Evolutionary conservation across 2,113 vertebrate species (phyloP).

Genomic region (Plotosus lineatus): DNA sequence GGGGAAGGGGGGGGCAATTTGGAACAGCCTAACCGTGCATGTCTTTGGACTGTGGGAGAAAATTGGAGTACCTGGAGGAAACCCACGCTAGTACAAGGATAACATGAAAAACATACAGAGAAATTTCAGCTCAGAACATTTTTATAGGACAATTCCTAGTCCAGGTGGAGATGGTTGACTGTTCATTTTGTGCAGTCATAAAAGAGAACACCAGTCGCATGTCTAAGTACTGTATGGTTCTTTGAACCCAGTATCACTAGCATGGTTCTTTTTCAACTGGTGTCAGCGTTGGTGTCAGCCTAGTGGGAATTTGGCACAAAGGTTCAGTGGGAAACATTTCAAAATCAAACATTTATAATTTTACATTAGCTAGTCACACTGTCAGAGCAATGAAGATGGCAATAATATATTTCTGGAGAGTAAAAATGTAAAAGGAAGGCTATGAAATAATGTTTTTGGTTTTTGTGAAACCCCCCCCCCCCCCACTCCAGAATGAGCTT

Average conservation of each 20-base stretch:
- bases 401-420: background rate
- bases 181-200: background rate
- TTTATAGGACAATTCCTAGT: no score
- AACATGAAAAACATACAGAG: no score
- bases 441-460: background rate
- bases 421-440: background rate
- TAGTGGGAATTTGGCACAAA: no score
- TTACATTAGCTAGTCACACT: background rate
- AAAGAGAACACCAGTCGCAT: background rate
- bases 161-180: no score
- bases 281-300: background rate
- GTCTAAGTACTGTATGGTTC: background rate
- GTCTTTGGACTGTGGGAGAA: no score
- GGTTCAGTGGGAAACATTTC: no score
- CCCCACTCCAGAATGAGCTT: no score
- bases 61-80: no score
- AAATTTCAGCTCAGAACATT: no score
- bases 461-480: background rate
- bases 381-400: background rate
- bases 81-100: no score
- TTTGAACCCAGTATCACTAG: background rate
- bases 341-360: background rate
- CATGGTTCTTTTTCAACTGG: background rate
- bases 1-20: no score
- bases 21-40: no score